Base-by-base conservation (phyloP, 92 coral and sea anemone genomes). In the Zoanthus sansibaricus region DNA sequence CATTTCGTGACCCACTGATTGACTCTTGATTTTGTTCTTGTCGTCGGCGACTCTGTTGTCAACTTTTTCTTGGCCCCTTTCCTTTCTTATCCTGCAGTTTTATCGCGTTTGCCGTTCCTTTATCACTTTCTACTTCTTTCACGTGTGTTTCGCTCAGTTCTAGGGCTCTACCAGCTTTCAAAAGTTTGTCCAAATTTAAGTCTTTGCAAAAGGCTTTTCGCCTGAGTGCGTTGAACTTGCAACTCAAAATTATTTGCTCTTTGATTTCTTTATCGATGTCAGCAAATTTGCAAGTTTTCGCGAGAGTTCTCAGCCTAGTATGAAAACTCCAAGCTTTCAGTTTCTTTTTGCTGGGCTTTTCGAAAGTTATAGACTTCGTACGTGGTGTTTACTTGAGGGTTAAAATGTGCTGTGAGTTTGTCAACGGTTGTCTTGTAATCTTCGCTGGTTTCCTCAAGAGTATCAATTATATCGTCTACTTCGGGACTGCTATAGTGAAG, bases 391-490 rank as follows among this genome's bases (percentile, higher is more conserved):
- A 37, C 42, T 25, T 37, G 42, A 37, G 42, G 4, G 2, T 37
- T 37, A 37, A 37, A 37, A 37, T 37, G 42, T 37, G 42, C 42
- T 37, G 42, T 37, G 42, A 37, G 42, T 4, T 37, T 37, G 42
- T 1, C 42, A n/a, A 56, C 64, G 64, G 64, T 20, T 56, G 64
- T 56, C 3, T 56, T 56, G 64, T 56, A 56, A 56, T 72, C 77
- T 72, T 72, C 30, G 13, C 77, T 30, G 1, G 77, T 72, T 2
- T 72, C 77, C 7, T 6, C 51, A 4, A 72, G 30, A 0, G 77
- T 72, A 33, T 45, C 77, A 44, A 72, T 45, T 5, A 72, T 72
- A 7, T 72, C 77, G 44, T 72, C 77, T 9, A 72, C 77, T 15
- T 44, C 77, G 1, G 2, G 9, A 37, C 54, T 55, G 30, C 51